Base-by-base conservation (phyloP, 2,113 vertebrate species). In the Rhinopithecus roxellana region DNA sequence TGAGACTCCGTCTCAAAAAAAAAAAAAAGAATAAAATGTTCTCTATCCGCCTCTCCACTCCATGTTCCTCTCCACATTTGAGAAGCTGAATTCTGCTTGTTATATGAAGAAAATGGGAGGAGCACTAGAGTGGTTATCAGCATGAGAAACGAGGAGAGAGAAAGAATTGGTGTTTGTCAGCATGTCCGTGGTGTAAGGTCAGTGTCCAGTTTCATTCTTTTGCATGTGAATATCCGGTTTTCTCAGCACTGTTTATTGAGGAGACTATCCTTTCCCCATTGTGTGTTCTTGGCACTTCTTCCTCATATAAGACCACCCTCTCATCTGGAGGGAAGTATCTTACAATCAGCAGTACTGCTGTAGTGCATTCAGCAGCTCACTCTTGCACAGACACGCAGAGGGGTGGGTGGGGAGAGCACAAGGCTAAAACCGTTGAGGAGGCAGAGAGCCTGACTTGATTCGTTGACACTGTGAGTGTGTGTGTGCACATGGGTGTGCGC, bases 401-500 rank as follows among this genome's bases (percentile, higher is more conserved):
- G 69, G 57, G 35, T 12, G 27, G 35, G 9, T 48, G 38, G 50
- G 38, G 48, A 20, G 9, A 20, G 20, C 25, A 14, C 8, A 8
- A 20, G 10, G 2, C 7, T 30, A 32, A 69, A 40, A 23, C 8
- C n/a, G 23, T 0, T 5, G 8, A 35, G 11, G 79, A 86, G 64
- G 32, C 18, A 22, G 61, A 74, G 43, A 67, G 35, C 12, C 0
- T 0, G 8, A 45, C 52, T 70, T 0, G 23, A 16, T 35, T 59
- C 8, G 6, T 25, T 48, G 55, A 48, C 10, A 18, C 75, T 3
- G 35, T 4, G 25, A 13, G 14, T 2, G 0, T 3, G 22, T 43
- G 43, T 27, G 10, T 3, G 5, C 30, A 18, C 3, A 1, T 0
- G 1, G 30, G 5, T 35, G 25, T 48, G 16, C 32, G 8, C 17